Evolutionary conservation across 2,888 invertebrate species (phyloP), one percentile per base, ranked within the genome.

Genomic region (Eupithecia insigniata): DNA sequence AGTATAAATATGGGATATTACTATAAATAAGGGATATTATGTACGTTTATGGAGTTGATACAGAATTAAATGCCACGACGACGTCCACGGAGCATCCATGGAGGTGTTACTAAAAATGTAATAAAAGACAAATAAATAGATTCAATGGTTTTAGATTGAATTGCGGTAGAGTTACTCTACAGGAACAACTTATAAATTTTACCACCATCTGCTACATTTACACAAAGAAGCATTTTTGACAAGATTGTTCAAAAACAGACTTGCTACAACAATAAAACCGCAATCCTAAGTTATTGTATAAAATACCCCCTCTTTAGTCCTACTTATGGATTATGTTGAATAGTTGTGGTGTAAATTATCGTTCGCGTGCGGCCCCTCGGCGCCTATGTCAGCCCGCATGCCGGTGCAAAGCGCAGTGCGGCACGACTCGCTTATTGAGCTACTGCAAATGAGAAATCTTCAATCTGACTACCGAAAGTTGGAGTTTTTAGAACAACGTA

Each of bases 301-400:
- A 72, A 78, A 76, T 75, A 18, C 51, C 65, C n/a, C 71, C 68
- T 73, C 51, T 72, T 72, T 64, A 66, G 70, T 65, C 55, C 51
- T 55, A 55, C 55, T 55, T 66, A 72, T 75, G 68, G 70, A 69
- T 76, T 74, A 76, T 66, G 65, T 72, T 62, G 69, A 75, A 77
- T 79, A 75, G 73, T 76, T 78, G 76, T 77, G 74, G 83, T 83
- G 81, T 89, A 89, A 90, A 90, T 90, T 89, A 90, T 88, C 84
- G 89, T 86, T 92, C 87, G 93, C 92, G 92, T 93, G 93, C 89
- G 90, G 85, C 90, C 79, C 78, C 81, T 82, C 84, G 90, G 89
- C 90, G 90, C 89, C 90, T 82, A 80, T 90, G 91, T 90, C 92
- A 89, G 87, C 90, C 85, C 85, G 89, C 89, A 85, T 81, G 79